Base-by-base conservation (phyloP, 2,888 invertebrate genomes). In the Rhabditoides inermis region DNA sequence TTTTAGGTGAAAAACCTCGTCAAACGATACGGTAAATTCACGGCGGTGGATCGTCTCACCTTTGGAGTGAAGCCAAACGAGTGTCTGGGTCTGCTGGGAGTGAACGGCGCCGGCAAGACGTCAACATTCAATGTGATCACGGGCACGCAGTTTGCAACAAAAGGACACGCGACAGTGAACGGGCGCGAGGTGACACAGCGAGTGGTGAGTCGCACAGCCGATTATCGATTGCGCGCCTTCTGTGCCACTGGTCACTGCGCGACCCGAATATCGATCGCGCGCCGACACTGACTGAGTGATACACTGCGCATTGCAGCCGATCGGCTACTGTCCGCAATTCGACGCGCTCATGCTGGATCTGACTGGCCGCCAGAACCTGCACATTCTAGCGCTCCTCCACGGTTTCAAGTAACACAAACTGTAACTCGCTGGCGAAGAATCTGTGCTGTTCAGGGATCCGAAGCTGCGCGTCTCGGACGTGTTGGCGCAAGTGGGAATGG, bases 291-390 rank as follows among this genome's bases (percentile, higher is more conserved):
- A n/a, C n/a, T n/a, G n/a, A n/a, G n/a, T n/a, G n/a, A n/a, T n/a
- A n/a, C n/a, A n/a, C n/a, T n/a, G n/a, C n/a, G n/a, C n/a, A n/a
- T 54, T 61, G 20, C 49, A 59, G 59, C 32, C 56, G 7, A 51
- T 72, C 27, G 72, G 72, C 4, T 72, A 69, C 51, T 72, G 72
- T 48, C 72, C 72, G 7, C 72, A 72, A 22, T 67, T 69, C 48
- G 72, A 72, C 39, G 68, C 69, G 4, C 58, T 70, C 10, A 51
- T 66, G 6, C 37, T 51, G 28, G 68, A 72, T 25, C 48, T 71
- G 35, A 72, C 68, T 22, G 69, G 68, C 3, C 50, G 61, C 35
- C 61, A 69, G 50, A 51, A 56, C 3, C 54, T 71, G 45, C 46
- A 57, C 39, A 47, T 69, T 20, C 26, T 64, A 23, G 61, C 55